Base-by-base conservation (phyloP, 2,797 vertebrate species). In the Sciaenops ocellatus region DNA sequence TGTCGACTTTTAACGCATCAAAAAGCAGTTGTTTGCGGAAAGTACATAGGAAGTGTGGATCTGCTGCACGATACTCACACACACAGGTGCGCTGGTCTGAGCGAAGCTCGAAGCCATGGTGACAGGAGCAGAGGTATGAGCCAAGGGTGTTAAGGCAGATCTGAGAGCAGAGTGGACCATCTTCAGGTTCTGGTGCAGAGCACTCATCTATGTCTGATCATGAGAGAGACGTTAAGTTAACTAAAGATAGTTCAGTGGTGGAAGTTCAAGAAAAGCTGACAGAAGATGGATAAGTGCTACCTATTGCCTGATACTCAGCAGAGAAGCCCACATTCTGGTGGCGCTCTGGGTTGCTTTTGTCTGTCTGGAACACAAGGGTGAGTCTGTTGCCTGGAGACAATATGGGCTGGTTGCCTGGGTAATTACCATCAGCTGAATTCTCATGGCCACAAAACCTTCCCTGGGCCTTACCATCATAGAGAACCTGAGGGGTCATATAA, bases 71-170 rank as follows among this genome's bases (percentile, higher is more conserved):
- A 63, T 59, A 91, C 94, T 95, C 72, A 95, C 95, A 87, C 11
- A 82, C 44, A 74, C 95, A 96, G 63, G 88, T 92, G 59, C 78
- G 91, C 69, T 94, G 85, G 83, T 96, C 95, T 67, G 89, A 82
- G 9, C 69, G 90, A 20, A 96, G 89, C 54, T 93, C 81, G 10
- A 92, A 95, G 67, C 95, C 95, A n/a, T 94, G 94, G 74, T 93
- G 82, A 92, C 95, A 96, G 30, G 94, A 83, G 76, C 95, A 96
- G 65, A 94, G 70, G 85, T 95, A 95, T 4, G 94, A 94, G 54
- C 95, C 95, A 3, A 96, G 90, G 30, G 93, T 95, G 85, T 96
- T 96, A 69, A 95, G 92, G 86, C 95, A 96, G 73, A 95, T 93
- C 84, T 96, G 95, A 73, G 89, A 83, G 69, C 95, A 96, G 61